Evolutionary conservation across 1,140 invertebrate genomes (phyloP).

Genomic region (Drosophila dunni): DNA sequence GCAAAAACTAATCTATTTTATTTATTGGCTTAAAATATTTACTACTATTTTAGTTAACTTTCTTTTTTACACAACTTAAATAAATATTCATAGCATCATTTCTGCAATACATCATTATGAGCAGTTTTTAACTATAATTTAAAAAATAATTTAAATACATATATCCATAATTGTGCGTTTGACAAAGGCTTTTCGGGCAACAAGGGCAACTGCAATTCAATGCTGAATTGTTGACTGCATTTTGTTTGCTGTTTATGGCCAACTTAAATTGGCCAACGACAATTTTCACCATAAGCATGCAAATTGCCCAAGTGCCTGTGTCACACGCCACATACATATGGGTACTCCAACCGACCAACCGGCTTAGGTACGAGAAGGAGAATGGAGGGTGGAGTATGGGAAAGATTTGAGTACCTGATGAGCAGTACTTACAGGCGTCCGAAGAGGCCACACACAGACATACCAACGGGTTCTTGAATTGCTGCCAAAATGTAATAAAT

Average conservation of each 20-base stretch:
- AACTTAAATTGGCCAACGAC: slow-evolving; percentile 50
- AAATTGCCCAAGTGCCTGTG: slow-evolving; percentile 43
- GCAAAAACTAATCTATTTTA: no score
- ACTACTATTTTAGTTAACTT: no score
- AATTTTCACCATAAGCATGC: slow-evolving; percentile 52
- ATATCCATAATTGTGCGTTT: slow-evolving; percentile 28
- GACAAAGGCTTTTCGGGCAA: slow-evolving; percentile 29
- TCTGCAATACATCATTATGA: not conserved
- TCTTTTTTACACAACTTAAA: not conserved
- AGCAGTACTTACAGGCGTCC: slow-evolving; percentile 25
- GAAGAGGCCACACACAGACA: slow-evolving; percentile 37
- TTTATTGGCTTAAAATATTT: no score
- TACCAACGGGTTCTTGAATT: slow-evolving; percentile 41
- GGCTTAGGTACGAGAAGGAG: slow-evolving; percentile 1
- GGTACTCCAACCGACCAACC: not conserved
- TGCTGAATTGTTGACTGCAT: slow-evolving; percentile 31
- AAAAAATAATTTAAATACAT: slow-evolving; percentile 1
- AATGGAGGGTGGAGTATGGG: no score
- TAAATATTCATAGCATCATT: not conserved
- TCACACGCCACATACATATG: slow-evolving; percentile 6
- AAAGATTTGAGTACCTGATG: not conserved
- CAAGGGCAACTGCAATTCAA: slow-evolving; percentile 51
- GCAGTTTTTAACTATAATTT: not conserved
- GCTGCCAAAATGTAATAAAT: slow-evolving; percentile 64
- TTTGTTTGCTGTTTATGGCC: slow-evolving; percentile 46